A percentile compares a stretch with the other conserved stretches of the same genome.
phyloP scores from a whole-genome alignment of 92 coral and sea anemone species.

The Desmophyllum pertusum region DNA sequence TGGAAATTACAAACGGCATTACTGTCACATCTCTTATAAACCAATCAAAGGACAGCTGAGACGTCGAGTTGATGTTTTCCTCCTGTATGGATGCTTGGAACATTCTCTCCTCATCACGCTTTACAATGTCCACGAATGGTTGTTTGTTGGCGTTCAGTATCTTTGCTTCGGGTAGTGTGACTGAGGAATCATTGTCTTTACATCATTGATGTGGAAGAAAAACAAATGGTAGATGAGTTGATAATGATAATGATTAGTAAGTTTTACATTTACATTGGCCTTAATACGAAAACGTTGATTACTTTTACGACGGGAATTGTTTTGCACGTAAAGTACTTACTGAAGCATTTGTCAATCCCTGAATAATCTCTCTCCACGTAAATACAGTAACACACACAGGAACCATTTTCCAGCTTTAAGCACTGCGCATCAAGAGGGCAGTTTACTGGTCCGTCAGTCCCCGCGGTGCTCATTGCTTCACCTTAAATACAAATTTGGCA shows the following conservation, averaged over 20 bases:
- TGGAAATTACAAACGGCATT: neutral
- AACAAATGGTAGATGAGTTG: neutral
- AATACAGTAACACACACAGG: slow-evolving; percentile 25
- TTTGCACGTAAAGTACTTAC: neutral
- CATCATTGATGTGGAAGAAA: neutral
- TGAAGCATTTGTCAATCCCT: neutral
- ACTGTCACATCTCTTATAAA: slow-evolving; percentile 15
- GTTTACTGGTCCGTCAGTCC: neutral
- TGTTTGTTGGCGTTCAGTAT: slow-evolving; percentile 3
- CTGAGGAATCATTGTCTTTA: neutral
- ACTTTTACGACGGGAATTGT: neutral
- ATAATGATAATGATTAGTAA: neutral
- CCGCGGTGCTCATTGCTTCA: neutral
- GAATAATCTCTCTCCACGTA: neutral
- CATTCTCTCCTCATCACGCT: slow-evolving; percentile 19
- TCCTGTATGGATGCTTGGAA: neutral
- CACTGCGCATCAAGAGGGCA: slow-evolving; percentile 2
- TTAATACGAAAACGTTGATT: neutral
- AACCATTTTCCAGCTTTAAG: neutral
- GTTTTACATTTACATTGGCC: no score
- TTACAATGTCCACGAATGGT: neutral
- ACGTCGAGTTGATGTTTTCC: neutral
- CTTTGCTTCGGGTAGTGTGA: neutral
- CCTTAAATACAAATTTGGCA: neutral
- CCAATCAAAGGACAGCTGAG: slow-evolving; percentile 14